Base-by-base conservation (phyloP, 2,113 vertebrate species). In the Dipodomys ordii region DNA sequence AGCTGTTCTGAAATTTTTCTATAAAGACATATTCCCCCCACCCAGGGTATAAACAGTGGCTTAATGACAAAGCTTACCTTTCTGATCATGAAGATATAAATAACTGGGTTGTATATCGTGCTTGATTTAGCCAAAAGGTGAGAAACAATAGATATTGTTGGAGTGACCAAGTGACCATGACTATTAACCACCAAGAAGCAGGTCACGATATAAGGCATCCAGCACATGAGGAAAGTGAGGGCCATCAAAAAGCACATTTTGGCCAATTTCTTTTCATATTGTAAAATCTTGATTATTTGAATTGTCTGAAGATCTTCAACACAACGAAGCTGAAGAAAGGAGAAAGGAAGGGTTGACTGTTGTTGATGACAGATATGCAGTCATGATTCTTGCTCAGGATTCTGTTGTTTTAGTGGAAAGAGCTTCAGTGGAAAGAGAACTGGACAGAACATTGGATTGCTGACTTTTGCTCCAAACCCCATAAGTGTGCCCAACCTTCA, bases 161-260 rank as follows among this genome's bases (percentile, higher is more conserved):
- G 99, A 19, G 99, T 99, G 93, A 99, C 97, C 74, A 98, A 89
- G 90, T 97, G 98, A 78, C 97, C 98, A 53, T 98, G 98, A 76
- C 99, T 98, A 12, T 99, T 99, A 28, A 98, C 99, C 95, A 99
- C 96, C 95, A 99, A 94, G 97, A 99, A 98, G 68, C 98, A 99
- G 87, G 99, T 98, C 2, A 99, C 98, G 1, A 99, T 98, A 78
- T 99, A 99, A 72, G 99, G 99, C 65, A 99, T 99, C 99, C 99
- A 99, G 79, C 99, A 99, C 95, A 99, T 90, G 96, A 99, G 98
- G 96, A 99, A 99, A 0, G 98, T 98, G 92, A 97, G 97, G 77
- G 99, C 99, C 99, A 99, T 99, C 79, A 99, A 96, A 87, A 99
- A 98, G 95, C 99, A 99, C 99, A 99, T 99, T 84, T 98, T 98